Base-by-base conservation (phyloP, 2,797 vertebrate species). In the Sarcoramphus papa region DNA sequence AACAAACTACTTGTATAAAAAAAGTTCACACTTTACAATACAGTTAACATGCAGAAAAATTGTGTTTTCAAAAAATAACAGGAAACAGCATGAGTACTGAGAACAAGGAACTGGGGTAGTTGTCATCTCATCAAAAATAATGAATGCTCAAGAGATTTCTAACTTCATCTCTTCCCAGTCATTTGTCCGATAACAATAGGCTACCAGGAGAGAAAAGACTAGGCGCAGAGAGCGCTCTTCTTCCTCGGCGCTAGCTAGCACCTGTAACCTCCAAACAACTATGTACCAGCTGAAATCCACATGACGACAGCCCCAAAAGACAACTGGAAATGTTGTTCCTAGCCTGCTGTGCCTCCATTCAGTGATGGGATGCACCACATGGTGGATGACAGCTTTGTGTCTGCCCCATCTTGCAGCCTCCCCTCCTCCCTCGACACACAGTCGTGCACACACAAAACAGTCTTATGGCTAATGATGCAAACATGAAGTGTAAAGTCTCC, bases 401-500 rank as follows among this genome's bases (percentile, higher is more conserved):
- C 97, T 96, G 95, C 96, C 97, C 97, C 97, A 92, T 98, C 97
- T 93, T 94, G 97, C 94, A 93, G 96, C 97, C 94, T 97, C 88
- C 96, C 97, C 97, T 97, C 95, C 95, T 88, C 95, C 81, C 95
- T 93, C 65, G 88, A 96, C 97, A 97, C 97, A 96, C 92, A 96
- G 97, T 87, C 92, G 33, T 75, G 96, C 92, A 95, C 95, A 96
- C 97, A 95, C 97, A 96, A 96, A 97, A 98, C 98, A 98, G 98
- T 98, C 98, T 97, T 94, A 95, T n/a, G 94, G 97, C 97, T 98
- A 98, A 98, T 97, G 98, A 98, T 98, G 98, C 98, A 98, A 98
- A 98, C 98, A 97, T 97, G 98, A 98, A 99, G 98, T 98, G 98
- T 98, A 98, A 99, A 99, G 98, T 98, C 98, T 98, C 98, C 97